Evolutionary conservation across 2,888 invertebrate genomes (phyloP), one percentile per base, ranked within the genome.

Genomic region (Epiblema foenella): DNA sequence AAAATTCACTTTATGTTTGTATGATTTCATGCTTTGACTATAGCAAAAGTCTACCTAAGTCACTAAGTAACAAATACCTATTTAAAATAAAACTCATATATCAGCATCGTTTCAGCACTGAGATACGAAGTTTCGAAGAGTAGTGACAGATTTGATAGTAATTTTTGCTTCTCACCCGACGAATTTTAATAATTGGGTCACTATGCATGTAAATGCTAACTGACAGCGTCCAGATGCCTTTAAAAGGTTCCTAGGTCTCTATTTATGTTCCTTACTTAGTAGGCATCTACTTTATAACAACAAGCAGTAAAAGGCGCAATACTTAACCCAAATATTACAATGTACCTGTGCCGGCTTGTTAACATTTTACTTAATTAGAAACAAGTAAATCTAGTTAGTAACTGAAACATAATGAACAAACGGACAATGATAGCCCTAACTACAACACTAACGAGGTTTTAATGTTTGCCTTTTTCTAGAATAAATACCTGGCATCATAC

Each of bases 391-490:
- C 62, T 49, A 62, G 62, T 60, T n/a, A 49, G 24, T 20, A 24
- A 64, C 39, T 18, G 51, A 33, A 64, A 64, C 64, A 64, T 54
- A 64, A 64, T 64, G 54, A 52, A 37, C 37, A 37, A 52, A 64
- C 37, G 52, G 39, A 64, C 20, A 20, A 20, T n/a, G 20, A 37
- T 51, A 51, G 51, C 18, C 17, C 57, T 57, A 37, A 37, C 33
- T 17, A 57, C 46, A 56, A 24, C 20, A 42, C 67, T 72, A 72
- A 72, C 59, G 71, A 72, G 71, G 29, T 63, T 72, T 72, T 72
- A 72, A 72, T 63, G 67, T 39, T n/a, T 56, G 29, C 57, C 42
- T 33, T 72, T 72, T 72, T 64, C 20, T 54, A 52, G n/a, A 20
- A 56, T 24, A 56, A 52, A 46, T 29, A 46, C 42, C 24, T 11